A percentile compares a stretch with the other conserved stretches of the same genome.
phyloP scores from a whole-genome alignment of 2,797 vertebrate species.

The Myripristis jacobus region DNA sequence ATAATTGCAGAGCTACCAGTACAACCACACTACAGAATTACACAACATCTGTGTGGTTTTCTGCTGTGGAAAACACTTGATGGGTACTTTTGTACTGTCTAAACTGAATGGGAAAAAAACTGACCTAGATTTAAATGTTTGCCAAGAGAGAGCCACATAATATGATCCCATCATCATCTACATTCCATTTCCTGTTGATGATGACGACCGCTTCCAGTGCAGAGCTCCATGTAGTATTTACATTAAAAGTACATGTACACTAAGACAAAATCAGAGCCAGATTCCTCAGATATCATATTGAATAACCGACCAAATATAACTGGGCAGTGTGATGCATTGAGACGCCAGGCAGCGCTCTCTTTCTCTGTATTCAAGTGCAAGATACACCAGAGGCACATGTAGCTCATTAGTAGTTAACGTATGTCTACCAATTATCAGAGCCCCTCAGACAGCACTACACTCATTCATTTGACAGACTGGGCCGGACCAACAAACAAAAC shows the following conservation, averaged over 20 bases:
- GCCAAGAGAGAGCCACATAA: not conserved
- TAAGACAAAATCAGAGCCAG: not conserved
- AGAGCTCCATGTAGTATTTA: not conserved
- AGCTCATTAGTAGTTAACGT: not conserved
- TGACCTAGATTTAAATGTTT: not conserved
- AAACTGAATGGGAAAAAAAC: not conserved
- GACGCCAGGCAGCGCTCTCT: no score
- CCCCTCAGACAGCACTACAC: not conserved
- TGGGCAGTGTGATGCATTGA: not conserved
- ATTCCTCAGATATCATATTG: not conserved
- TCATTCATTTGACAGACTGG: no score
- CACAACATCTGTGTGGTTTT: not conserved
- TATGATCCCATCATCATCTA: constrained; percentile 1
- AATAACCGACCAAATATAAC: not conserved
- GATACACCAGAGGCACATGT: not conserved
- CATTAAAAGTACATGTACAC: not conserved
- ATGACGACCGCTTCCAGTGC: not conserved
- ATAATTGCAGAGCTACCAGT: not conserved
- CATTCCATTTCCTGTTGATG: not conserved
- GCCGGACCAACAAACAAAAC: no score
- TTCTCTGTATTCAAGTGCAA: not conserved
- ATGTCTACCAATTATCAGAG: not conserved
- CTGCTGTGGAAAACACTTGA: not conserved
- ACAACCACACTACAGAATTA: not conserved
- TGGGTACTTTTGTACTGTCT: not conserved